Base-by-base conservation (phyloP, 2,113 vertebrate species). In the Xyrauchen texanus region DNA sequence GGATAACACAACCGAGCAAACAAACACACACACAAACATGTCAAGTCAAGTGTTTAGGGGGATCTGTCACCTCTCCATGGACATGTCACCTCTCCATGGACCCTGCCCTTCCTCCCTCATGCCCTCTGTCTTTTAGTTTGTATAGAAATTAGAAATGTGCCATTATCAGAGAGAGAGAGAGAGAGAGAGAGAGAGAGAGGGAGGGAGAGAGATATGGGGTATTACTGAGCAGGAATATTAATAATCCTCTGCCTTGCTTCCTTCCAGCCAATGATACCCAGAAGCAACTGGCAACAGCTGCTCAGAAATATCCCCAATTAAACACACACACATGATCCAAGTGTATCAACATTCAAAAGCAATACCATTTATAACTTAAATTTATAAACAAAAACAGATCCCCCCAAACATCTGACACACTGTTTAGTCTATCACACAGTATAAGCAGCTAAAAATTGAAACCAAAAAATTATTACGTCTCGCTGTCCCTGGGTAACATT, bases 211-310 rank as follows among this genome's bases (percentile, higher is more conserved):
- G 73, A 71, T 12, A 55, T 11, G 13, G 52, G 21, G 68, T 69
- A 12, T 67, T 76, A 66, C 42, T 76, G 53, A 44, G 42, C 57
- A 82, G 72, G 77, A 82, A 82, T 68, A 80, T 12, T 72, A 57
- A 58, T 84, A 84, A 83, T 83, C 82, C 78, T 76, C 21, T 72
- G 16, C 78, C 71, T 77, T 55, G 63, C 66, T 76, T 80, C 78
- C 68, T 73, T 78, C 21, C 21, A 65, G 70, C 51, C 61, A 63
- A 53, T 78, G 80, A 82, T 80, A 79, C 79, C 84, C 75, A 79
- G 44, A 57, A 83, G 79, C 84, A 85, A 83, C 81, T 85, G 84
- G 76, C 79, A 81, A 81, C 81, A 85, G 84, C 79, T 85, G 84
- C 67, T 71, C 47, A 47, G 10, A 60, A 42, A 82, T 49, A 78